These are phyloP conservation scores for Trachelus troglodyta DNA, from an alignment of 2,888 invertebrate genomes.

Conservation along the genomic window DNA sequence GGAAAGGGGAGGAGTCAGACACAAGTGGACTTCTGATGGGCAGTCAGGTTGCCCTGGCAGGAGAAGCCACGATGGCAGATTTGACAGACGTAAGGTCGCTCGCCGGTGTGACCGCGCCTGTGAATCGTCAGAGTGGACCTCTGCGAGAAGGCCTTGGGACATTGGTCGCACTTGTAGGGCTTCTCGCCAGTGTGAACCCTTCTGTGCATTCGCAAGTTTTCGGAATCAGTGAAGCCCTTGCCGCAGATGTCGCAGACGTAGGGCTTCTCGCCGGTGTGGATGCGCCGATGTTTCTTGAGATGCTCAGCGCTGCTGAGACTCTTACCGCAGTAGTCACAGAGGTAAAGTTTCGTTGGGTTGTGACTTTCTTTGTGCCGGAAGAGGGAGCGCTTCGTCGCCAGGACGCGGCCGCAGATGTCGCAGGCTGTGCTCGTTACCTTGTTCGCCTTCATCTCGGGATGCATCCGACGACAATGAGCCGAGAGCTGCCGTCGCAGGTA, in stretches of 20 bases:
- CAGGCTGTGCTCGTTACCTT: conserved; percentile 61
- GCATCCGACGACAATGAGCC: conserved; percentile 56
- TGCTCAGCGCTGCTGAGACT: conserved; percentile 67
- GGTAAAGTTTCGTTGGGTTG: conserved; percentile 62
- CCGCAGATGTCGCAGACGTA: conserved; percentile 67
- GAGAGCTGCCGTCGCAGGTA: conserved; percentile 57
- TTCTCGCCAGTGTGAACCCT: conserved; percentile 68
- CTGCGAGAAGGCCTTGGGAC: conserved; percentile 69
- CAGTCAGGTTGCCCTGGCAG: conserved; percentile 65
- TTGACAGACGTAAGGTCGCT: conserved; percentile 66
- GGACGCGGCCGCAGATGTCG: conserved; percentile 61
- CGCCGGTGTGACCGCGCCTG: conserved; percentile 66
- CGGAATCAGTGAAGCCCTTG: conserved; percentile 66
- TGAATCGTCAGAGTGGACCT: conserved; percentile 69
- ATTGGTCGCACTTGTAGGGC: conserved; percentile 68
- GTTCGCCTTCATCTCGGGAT: conserved; percentile 60
- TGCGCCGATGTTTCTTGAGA: conserved; percentile 66
- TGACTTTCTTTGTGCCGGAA: conserved; percentile 61
- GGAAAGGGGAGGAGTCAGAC: conserved; percentile 40
- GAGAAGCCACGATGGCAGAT: conserved; percentile 66
- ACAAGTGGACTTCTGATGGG: conserved; percentile 63
- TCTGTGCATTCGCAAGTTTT: conserved; percentile 65
- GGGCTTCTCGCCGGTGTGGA: conserved; percentile 71
- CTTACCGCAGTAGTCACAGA: conserved; percentile 69
- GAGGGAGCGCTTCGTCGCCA: conserved; percentile 59